phyloP scores from a whole-genome alignment of 2,113 vertebrate species.

The Oenanthe oenanthe region DNA sequence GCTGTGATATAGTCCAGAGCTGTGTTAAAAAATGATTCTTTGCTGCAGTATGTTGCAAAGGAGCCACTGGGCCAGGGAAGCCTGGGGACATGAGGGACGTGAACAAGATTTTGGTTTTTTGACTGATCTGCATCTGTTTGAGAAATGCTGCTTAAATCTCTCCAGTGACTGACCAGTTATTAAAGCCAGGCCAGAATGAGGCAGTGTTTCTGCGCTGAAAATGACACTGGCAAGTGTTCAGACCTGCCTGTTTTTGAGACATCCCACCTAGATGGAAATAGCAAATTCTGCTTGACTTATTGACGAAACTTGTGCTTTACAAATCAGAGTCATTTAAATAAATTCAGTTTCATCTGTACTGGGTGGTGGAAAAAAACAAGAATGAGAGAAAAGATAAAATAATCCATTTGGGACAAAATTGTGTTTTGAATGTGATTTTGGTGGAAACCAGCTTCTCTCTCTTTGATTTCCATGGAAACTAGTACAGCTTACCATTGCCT shows the following conservation, averaged over 20 bases:
- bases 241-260: background rate
- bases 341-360: background rate
- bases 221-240: background rate
- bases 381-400: background rate
- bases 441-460: conserved; percentile 40
- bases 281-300: background rate
- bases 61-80: background rate
- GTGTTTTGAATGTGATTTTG: conserved; percentile 24
- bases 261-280: background rate
- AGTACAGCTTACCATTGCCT: conserved; percentile 9
- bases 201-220: background rate
- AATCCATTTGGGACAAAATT: background rate
- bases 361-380: background rate
- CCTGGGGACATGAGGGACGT: rapidly evolving
- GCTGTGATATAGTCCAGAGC: background rate
- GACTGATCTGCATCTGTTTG: background rate
- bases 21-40: background rate
- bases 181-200: background rate
- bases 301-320: background rate
- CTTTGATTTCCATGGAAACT: conserved; percentile 74
- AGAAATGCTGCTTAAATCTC: background rate
- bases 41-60: background rate
- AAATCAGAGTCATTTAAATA: background rate
- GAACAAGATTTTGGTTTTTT: background rate
- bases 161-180: background rate